These are phyloP conservation scores for Pelecanoides urinatrix DNA, from an alignment of 2,113 vertebrate species.

Conservation along the genomic window DNA sequence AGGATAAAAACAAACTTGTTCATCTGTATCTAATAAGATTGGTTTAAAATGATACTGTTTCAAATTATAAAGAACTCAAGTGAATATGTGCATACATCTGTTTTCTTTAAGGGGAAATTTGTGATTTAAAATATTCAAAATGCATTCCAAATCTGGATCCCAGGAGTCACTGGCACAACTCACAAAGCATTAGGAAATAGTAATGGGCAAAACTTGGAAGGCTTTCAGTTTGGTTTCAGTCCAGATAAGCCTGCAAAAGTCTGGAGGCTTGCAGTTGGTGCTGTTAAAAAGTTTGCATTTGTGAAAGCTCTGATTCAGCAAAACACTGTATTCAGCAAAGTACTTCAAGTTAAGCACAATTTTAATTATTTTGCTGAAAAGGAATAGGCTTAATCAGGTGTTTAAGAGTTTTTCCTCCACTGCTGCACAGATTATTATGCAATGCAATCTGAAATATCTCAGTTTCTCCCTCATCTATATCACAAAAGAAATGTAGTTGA, in stretches of 20 bases:
- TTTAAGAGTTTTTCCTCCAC: background rate
- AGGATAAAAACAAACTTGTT: slow-evolving; percentile 44
- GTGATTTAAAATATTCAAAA: slow-evolving; percentile 51
- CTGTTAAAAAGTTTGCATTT: background rate
- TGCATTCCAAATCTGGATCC: slow-evolving; percentile 19
- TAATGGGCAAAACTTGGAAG: slow-evolving; percentile 35
- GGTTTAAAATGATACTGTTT: slow-evolving; percentile 40
- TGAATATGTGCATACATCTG: slow-evolving; percentile 15
- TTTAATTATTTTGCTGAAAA: background rate
- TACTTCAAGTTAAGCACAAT: background rate
- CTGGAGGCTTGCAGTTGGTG: background rate
- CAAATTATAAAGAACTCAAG: slow-evolving; percentile 45
- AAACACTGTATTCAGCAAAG: background rate
- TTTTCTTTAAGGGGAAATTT: slow-evolving; percentile 56
- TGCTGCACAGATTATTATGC: background rate
- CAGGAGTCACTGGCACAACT: background rate
- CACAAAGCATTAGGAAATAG: slow-evolving; percentile 15
- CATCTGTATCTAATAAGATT: slow-evolving; percentile 57
- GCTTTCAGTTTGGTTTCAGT: background rate
- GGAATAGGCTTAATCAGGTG: background rate
- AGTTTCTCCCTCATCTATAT: background rate
- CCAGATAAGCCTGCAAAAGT: slow-evolving; percentile 18
- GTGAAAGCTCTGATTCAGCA: slow-evolving; percentile 28
- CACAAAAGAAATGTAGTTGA: background rate
- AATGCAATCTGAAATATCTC: background rate